Evolutionary conservation across 2,113 vertebrate species (phyloP), one percentile per base, ranked within the genome.

Genomic region (Epinephelus lanceolatus): DNA sequence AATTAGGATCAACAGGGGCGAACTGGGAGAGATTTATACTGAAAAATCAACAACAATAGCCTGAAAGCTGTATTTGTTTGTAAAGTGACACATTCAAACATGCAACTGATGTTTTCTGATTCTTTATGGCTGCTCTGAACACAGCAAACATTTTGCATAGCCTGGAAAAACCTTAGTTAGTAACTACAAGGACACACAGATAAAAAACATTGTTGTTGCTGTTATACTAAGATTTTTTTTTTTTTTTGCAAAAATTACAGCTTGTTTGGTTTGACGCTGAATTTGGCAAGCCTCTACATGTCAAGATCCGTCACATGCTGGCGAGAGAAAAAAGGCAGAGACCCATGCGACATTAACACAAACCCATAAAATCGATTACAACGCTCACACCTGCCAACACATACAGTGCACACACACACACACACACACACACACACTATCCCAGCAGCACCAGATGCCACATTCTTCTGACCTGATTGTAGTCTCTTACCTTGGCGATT

Each of bases 401-500:
- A 19, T 18, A 15, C 33, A 37, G 53, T 21, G 27, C 70, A 27
- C 27, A 27, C 27, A 27, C 27, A 52, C 71, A 65, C 21, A 19
- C 9, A 15, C 33, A 37, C 65, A 78, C 7, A 33, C 63, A 56
- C 23, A 49, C 8, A 70, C 19, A 21, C 68, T 19, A 13, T 53
- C 4, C 19, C 47, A 18, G 40, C 33, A 0, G 4, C 71, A 21
- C 49, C 19, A 80, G 67, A 67, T 19, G 15, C 4, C 47, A 0
- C 15, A 21, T 47, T 21, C 42, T 15, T 21, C 11, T 7, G 49
- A 65, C 65, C 59, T 5, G 23, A 60, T 33, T 14, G 37, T 5
- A 8, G 37, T 10, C 18, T 37, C 91, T 89, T 96, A 99, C 98
- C 98, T 99, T 99, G 17, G 98, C 98, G 80, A 99, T 99, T 75